A percentile compares a stretch with the other conserved stretches of the same genome.
These are phyloP conservation scores for Periophthalmus magnuspinnatus DNA, from an alignment of 2,797 vertebrate species.

Conservation along the genomic window DNA sequence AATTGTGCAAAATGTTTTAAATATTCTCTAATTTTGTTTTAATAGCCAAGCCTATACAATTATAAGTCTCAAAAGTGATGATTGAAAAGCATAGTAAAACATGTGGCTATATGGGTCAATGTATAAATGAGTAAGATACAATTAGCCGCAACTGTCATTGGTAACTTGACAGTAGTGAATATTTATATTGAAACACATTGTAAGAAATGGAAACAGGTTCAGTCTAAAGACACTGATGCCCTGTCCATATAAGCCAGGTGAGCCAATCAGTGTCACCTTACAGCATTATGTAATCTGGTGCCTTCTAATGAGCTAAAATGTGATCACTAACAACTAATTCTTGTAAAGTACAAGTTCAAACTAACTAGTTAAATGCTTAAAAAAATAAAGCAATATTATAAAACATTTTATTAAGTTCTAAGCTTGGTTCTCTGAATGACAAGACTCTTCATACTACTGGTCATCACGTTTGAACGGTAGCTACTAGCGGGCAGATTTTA, in stretches of 20 bases:
- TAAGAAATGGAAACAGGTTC: constrained; percentile 30
- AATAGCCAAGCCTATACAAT: constrained; percentile 5
- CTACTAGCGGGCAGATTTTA: too few species aligned
- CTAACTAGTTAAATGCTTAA: neutral
- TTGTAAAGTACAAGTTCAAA: neutral
- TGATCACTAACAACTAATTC: constrained; percentile 21
- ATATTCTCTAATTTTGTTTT: constrained; percentile 9
- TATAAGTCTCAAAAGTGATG: constrained; percentile 2
- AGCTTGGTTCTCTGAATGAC: neutral
- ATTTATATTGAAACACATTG: neutral
- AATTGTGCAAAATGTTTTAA: constrained; percentile 26
- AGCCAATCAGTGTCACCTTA: constrained; percentile 38
- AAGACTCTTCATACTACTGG: neutral
- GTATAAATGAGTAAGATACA: too few species aligned
- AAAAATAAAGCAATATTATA: neutral
- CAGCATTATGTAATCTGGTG: constrained; percentile 1
- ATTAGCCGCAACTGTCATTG: constrained; percentile 38
- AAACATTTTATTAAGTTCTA: neutral
- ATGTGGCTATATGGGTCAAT: constrained; percentile 18
- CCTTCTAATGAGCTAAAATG: constrained; percentile 19
- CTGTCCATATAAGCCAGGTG: constrained; percentile 58
- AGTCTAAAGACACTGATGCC: constrained; percentile 39
- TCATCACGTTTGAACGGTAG: neutral
- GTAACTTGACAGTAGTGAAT: constrained; percentile 43
- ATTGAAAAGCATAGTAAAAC: constrained; percentile 36